phyloP scores from a whole-genome alignment of 2,113 vertebrate species.

The Neolamprologus toae region DNA sequence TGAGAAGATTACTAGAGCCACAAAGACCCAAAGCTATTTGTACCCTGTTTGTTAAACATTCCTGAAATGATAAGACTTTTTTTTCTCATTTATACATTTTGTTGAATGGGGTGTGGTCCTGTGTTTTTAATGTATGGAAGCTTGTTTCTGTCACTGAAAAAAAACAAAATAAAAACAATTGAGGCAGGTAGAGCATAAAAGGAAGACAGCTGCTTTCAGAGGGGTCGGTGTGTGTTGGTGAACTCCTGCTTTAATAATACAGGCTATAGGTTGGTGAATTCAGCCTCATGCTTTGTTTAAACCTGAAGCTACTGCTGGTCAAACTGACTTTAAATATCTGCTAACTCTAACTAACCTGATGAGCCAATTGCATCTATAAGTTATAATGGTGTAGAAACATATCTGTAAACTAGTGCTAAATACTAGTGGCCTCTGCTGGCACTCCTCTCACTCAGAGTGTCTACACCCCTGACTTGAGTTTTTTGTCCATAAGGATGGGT shows the following conservation, averaged over 20 bases:
- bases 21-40: background rate
- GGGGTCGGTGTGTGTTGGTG: background rate
- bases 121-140: background rate
- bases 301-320: background rate
- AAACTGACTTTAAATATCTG: background rate
- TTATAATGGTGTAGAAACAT: background rate
- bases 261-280: background rate
- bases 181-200: background rate
- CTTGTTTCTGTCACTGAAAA: background rate
- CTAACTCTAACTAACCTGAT: background rate
- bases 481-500: background rate
- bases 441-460: background rate
- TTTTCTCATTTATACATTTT: background rate
- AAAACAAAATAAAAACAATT: fast-evolving
- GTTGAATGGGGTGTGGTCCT: background rate
- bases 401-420: background rate
- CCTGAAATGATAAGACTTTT: background rate
- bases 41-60: fast-evolving
- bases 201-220: background rate
- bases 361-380: background rate
- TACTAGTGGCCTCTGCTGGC: background rate
- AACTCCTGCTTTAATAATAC: background rate
- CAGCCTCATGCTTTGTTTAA: background rate
- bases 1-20: background rate
- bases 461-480: background rate